A percentile compares a stretch with the other conserved stretches of the same genome.
phyloP scores from a whole-genome alignment of 2,113 vertebrate species.

The Tragelaphus imberbis region DNA sequence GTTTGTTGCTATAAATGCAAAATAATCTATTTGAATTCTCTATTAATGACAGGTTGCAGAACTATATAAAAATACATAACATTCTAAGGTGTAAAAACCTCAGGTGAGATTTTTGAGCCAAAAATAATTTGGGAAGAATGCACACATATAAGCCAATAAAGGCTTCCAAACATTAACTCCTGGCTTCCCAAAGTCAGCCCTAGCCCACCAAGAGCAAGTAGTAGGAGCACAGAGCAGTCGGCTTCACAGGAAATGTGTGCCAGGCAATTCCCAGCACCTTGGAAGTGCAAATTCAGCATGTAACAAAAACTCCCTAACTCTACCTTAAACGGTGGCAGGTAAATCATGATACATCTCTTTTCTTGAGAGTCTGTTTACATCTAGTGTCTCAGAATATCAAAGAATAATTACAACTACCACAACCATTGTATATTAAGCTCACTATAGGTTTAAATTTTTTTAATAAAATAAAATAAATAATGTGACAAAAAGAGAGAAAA shows the following conservation, averaged over 20 bases:
- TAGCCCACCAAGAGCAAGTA: neutral
- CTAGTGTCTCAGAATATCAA: constrained; percentile 53
- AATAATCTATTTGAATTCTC: constrained; percentile 40
- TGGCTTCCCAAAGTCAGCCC: neutral
- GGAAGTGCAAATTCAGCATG: constrained; percentile 54
- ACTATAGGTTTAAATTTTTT: constrained; percentile 29
- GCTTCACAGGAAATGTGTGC: neutral
- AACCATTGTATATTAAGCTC: constrained; percentile 8
- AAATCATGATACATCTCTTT: constrained; percentile 44
- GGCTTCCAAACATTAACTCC: constrained; percentile 32
- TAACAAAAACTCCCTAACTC: constrained; percentile 36
- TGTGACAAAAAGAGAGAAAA: fast-evolving
- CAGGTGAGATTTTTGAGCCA: neutral
- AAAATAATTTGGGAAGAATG: constrained; percentile 37
- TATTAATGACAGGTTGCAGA: constrained; percentile 48
- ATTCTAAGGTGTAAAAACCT: constrained; percentile 47
- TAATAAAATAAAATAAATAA: constrained; percentile 6
- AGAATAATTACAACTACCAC: constrained; percentile 20
- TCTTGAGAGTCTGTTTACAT: constrained; percentile 51
- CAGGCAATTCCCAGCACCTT: constrained; percentile 14
- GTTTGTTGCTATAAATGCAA: constrained; percentile 44
- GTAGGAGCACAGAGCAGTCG: neutral
- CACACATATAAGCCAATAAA: constrained; percentile 5
- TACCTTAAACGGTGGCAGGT: constrained; percentile 10
- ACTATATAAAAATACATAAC: constrained; percentile 24